phyloP scores from a whole-genome alignment of 2,888 invertebrate species.

The Lutraria lutraria region DNA sequence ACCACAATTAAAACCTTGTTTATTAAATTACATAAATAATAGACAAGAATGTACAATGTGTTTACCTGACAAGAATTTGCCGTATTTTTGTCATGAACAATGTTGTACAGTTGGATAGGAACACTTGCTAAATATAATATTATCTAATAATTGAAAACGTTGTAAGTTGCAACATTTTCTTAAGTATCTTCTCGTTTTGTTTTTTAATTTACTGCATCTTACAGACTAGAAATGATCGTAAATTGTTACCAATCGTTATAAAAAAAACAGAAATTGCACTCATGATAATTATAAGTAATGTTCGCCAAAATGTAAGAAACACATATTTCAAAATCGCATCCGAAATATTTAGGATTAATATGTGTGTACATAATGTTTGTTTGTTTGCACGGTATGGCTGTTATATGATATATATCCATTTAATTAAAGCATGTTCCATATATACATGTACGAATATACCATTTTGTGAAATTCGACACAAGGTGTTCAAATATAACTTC shows the following conservation, averaged over 20 bases:
- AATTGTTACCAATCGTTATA: background rate
- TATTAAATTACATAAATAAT: slow-evolving; percentile 20
- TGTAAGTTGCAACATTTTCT: background rate
- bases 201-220: background rate
- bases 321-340: background rate
- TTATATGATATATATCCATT: background rate
- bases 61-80: background rate
- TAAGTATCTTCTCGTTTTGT: background rate
- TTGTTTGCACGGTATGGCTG: slow-evolving; percentile 9
- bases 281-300: background rate
- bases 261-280: background rate
- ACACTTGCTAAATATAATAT: too few relatives aligned
- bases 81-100: background rate
- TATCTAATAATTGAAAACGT: background rate
- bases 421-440: background rate
- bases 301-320: background rate
- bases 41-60: background rate
- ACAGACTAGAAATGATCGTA: background rate
- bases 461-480: background rate
- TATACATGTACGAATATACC: background rate
- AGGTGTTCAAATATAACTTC: background rate
- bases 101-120: background rate
- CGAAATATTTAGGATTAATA: background rate
- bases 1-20: slow-evolving; percentile 20
- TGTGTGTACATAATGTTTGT: background rate